A percentile compares a stretch with the other conserved stretches of the same genome.
phyloP scores from a whole-genome alignment of 2,797 vertebrate species.

The Dipus sagitta region DNA sequence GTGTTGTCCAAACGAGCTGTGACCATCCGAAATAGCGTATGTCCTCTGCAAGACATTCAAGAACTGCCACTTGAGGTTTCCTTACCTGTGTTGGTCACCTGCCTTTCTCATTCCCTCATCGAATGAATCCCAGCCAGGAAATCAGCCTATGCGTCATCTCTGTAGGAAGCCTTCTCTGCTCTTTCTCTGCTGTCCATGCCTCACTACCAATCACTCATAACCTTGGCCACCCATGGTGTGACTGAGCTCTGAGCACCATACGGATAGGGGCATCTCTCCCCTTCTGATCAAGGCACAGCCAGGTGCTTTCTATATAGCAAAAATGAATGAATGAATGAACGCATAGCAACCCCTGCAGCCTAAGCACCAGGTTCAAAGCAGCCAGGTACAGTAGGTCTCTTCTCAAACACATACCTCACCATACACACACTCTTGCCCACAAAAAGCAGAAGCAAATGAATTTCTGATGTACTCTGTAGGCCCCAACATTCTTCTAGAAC shows the following conservation, averaged over 20 bases:
- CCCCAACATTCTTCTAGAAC: not conserved
- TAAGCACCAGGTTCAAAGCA: not conserved
- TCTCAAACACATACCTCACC: not conserved
- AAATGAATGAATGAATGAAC: not conserved
- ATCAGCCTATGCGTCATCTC: not conserved
- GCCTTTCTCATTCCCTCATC: not conserved
- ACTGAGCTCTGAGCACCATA: not conserved
- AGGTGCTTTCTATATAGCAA: fast-evolving
- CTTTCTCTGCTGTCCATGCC: not conserved
- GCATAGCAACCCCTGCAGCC: too few species aligned
- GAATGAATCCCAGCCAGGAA: not conserved
- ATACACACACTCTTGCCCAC: not conserved
- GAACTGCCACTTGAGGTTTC: not conserved
- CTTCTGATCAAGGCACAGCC: not conserved
- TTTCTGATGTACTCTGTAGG: not conserved
- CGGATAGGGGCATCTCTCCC: not conserved
- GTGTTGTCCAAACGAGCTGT: not conserved
- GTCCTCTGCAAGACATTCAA: not conserved
- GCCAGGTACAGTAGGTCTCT: not conserved
- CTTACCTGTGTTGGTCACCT: not conserved
- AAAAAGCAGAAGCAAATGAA: not conserved
- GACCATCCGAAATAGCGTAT: fast-evolving
- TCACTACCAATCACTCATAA: not conserved
- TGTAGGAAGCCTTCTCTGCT: not conserved
- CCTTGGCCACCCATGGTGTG: fast-evolving